Conservation (phyloP, 2,888 invertebrate genomes). For the Trissoscelio sp. region DNA sequence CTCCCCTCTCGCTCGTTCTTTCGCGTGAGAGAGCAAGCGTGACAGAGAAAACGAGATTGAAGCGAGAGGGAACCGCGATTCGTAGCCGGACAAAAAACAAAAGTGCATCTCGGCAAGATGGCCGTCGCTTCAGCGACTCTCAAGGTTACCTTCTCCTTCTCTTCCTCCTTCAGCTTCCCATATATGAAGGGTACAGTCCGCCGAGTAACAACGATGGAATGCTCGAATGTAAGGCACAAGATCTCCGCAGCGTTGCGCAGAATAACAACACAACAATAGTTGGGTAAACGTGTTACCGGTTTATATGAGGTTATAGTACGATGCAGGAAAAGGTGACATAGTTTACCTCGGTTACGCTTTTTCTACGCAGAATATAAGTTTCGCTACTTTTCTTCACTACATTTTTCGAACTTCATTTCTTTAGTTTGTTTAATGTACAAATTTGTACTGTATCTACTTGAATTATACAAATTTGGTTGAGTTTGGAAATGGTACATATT, state of each 20-base stretch:
- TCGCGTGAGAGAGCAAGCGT: slow-evolving; percentile 49
- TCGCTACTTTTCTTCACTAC: slow-evolving; percentile 14
- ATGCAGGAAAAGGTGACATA: slow-evolving; percentile 54
- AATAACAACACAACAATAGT: slow-evolving; percentile 63
- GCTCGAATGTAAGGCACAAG: slow-evolving; percentile 71
- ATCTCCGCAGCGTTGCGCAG: slow-evolving; percentile 59
- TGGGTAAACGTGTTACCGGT: slow-evolving; percentile 61
- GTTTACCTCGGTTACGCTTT: slow-evolving; percentile 41
- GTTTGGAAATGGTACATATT: no score
- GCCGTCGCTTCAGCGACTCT: slow-evolving; percentile 80
- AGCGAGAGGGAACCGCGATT: slow-evolving; percentile 65
- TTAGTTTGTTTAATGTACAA: no score
- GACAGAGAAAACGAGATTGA: slow-evolving; percentile 68
- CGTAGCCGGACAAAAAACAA: slow-evolving; percentile 78
- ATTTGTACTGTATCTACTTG: no score
- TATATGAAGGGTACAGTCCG: slow-evolving; percentile 74
- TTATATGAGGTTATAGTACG: slow-evolving; percentile 40
- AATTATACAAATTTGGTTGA: no score
- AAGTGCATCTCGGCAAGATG: slow-evolving; percentile 82
- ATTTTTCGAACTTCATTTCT: no score
- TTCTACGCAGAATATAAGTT: neutral
- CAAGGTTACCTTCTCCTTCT: slow-evolving; percentile 78
- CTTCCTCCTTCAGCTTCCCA: slow-evolving; percentile 71
- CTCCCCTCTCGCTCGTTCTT: no score
- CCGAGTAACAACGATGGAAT: slow-evolving; percentile 72